phyloP scores from a whole-genome alignment of 2,888 invertebrate species.

The Chrysina gloriosa region DNA sequence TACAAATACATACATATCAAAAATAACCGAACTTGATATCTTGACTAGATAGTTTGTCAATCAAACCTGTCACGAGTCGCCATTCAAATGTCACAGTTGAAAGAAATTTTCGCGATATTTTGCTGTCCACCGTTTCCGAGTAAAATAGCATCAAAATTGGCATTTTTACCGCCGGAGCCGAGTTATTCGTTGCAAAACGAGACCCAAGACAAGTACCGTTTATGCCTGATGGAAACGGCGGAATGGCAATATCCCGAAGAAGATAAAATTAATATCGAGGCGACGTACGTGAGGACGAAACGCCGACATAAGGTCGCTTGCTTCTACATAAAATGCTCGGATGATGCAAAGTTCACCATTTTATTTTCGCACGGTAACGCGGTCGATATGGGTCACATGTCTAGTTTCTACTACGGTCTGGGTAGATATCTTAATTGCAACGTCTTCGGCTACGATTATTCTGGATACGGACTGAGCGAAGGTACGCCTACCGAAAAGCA shows the following conservation, averaged over 20 bases:
- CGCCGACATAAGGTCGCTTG: slow-evolving; percentile 97
- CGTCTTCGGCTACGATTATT: slow-evolving; percentile 95
- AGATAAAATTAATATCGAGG: slow-evolving; percentile 94
- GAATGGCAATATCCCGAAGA: slow-evolving; percentile 97
- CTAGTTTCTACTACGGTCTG: slow-evolving; percentile 95
- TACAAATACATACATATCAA: no score
- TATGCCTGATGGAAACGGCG: slow-evolving; percentile 89
- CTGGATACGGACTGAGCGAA: slow-evolving; percentile 94
- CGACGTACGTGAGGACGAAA: slow-evolving; percentile 92
- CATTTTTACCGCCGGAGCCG: slow-evolving; percentile 98
- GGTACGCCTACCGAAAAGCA: slow-evolving; percentile 98
- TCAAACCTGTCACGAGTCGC: not conserved
- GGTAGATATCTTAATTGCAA: slow-evolving; percentile 97
- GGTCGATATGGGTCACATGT: slow-evolving; percentile 98
- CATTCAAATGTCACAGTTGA: slow-evolving; percentile 66
- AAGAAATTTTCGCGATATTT: slow-evolving; percentile 98
- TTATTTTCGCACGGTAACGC: slow-evolving; percentile 99
- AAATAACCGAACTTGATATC: no score
- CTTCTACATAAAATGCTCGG: slow-evolving; percentile 92
- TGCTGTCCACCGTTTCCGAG: slow-evolving; percentile 99
- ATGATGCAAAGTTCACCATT: slow-evolving; percentile 92
- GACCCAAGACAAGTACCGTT: slow-evolving; percentile 85
- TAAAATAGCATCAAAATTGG: slow-evolving; percentile 98
- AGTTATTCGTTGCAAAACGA: slow-evolving; percentile 94
- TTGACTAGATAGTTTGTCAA: no score